Conservation (phyloP, 37 sponge, comb jelly and placozoan species). For the Oopsacas minuta region DNA sequence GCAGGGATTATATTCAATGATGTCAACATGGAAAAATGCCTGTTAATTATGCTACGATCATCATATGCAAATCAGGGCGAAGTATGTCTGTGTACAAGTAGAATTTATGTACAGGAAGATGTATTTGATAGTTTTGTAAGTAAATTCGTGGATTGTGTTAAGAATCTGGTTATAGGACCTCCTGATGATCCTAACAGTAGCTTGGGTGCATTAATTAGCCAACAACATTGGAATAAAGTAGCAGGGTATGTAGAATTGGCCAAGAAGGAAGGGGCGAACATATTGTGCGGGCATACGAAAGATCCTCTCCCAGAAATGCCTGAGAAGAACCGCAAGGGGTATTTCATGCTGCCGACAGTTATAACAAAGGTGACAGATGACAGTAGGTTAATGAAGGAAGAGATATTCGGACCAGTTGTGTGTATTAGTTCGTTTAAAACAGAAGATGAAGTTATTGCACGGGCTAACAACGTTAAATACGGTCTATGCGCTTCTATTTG, state of each 20-base stretch:
- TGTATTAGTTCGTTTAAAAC: slow-evolving; percentile 68
- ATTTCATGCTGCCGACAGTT: slow-evolving; percentile 74
- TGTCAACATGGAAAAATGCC: slow-evolving; percentile 65
- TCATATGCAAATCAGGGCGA: slow-evolving; percentile 82
- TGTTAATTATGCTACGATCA: slow-evolving; percentile 49
- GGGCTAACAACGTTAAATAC: slow-evolving; percentile 63
- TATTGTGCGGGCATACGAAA: slow-evolving; percentile 58
- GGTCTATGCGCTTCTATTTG: slow-evolving; percentile 75
- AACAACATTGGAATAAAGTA: slow-evolving; percentile 77
- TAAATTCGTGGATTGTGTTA: slow-evolving; percentile 52
- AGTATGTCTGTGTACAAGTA: slow-evolving; percentile 73
- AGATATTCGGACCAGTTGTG: slow-evolving; percentile 77
- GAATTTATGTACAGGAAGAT: slow-evolving; percentile 65
- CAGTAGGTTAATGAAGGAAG: slow-evolving; percentile 67
- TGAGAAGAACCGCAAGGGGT: slow-evolving; percentile 60
- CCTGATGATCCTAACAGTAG: slow-evolving; percentile 43
- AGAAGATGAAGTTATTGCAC: slow-evolving; percentile 59
- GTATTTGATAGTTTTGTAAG: slow-evolving; percentile 51
- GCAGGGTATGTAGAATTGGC: slow-evolving; percentile 50
- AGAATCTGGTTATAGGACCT: slow-evolving; percentile 61
- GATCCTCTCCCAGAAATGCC: slow-evolving; percentile 43
- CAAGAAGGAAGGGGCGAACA: slow-evolving; percentile 52
- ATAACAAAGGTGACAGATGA: slow-evolving; percentile 58
- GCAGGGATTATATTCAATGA: slow-evolving; percentile 70
- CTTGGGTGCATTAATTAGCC: slow-evolving; percentile 75